These are phyloP conservation scores for Esox masquinongy DNA, from an alignment of 2,797 vertebrate species.

Conservation along the genomic window DNA sequence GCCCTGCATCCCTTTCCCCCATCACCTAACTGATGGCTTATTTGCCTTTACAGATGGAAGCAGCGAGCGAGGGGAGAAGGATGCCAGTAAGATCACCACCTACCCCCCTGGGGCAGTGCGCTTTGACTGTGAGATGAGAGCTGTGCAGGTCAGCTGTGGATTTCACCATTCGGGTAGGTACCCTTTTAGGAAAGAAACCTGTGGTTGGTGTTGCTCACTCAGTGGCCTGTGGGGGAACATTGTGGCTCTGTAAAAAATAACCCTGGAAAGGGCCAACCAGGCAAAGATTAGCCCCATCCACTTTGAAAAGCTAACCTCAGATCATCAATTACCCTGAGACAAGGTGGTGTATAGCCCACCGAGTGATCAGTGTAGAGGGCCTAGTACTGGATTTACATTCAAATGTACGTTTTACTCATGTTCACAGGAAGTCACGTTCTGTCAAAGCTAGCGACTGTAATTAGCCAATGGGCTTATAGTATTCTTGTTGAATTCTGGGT, in stretches of 20 bases:
- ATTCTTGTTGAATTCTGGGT: too few relatives aligned
- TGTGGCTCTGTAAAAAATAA: not conserved
- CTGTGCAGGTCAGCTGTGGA: slow-evolving; percentile 97
- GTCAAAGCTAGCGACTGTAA: too few relatives aligned
- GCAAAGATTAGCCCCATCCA: too few relatives aligned
- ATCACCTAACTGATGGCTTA: slow-evolving; percentile 28
- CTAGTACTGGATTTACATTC: too few relatives aligned
- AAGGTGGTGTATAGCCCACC: too few relatives aligned
- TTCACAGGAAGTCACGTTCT: too few relatives aligned
- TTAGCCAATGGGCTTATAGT: too few relatives aligned
- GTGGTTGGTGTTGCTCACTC: not conserved
- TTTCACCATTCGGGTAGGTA: slow-evolving; percentile 96
- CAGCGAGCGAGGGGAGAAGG: slow-evolving; percentile 96
- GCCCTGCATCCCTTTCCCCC: not conserved
- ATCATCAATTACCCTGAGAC: too few relatives aligned
- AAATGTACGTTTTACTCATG: too few relatives aligned
- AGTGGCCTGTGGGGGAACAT: not conserved
- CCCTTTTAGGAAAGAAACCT: not conserved
- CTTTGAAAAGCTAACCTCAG: too few relatives aligned
- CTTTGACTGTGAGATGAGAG: slow-evolving; percentile 93
- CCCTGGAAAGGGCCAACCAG: too few relatives aligned
- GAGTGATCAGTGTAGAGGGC: too few relatives aligned
- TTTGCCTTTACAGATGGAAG: slow-evolving; percentile 82
- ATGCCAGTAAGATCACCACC: slow-evolving; percentile 98
- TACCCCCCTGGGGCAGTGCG: slow-evolving; percentile 95